phyloP scores from a whole-genome alignment of 2,888 invertebrate genomes.

The Mesorhabditis belari region DNA sequence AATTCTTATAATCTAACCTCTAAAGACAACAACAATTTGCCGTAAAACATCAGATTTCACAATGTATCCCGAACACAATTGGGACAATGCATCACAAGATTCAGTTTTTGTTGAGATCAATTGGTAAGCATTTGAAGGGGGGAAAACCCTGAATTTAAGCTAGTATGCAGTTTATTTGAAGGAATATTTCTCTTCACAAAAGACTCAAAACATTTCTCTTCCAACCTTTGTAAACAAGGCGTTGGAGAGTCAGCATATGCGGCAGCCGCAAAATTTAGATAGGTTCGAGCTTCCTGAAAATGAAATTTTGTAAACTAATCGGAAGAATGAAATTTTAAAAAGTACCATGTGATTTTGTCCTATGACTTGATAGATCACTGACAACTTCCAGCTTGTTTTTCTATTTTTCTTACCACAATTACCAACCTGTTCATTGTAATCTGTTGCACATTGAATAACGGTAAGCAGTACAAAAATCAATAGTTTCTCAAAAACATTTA shows the following conservation, averaged over 20 bases:
- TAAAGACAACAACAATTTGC: conserved; percentile 15
- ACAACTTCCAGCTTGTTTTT: no score
- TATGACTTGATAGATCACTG: no score
- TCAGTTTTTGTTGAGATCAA: conserved; percentile 10
- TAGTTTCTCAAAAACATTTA: no score
- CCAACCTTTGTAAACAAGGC: conserved; percentile 12
- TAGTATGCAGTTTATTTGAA: no score
- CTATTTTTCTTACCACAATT: no score
- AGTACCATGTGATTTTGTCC: no score
- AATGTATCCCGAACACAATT: conserved; percentile 24
- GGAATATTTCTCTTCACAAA: no score
- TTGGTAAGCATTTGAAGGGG: conserved; percentile 6
- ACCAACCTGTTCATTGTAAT: not conserved
- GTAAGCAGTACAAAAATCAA: no score
- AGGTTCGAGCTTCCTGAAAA: conserved; percentile 16
- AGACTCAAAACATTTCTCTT: no score
- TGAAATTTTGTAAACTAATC: no score
- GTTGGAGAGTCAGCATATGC: conserved; percentile 28
- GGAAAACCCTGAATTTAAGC: conserved; percentile 12
- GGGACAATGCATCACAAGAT: conserved; percentile 22
- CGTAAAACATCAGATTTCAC: conserved; percentile 8
- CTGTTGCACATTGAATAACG: no score
- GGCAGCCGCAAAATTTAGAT: conserved; percentile 30
- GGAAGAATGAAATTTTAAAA: no score
- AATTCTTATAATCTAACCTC: not conserved